Conservation (phyloP, 2,797 vertebrate genomes). For the Euphonia xanthogaster region DNA sequence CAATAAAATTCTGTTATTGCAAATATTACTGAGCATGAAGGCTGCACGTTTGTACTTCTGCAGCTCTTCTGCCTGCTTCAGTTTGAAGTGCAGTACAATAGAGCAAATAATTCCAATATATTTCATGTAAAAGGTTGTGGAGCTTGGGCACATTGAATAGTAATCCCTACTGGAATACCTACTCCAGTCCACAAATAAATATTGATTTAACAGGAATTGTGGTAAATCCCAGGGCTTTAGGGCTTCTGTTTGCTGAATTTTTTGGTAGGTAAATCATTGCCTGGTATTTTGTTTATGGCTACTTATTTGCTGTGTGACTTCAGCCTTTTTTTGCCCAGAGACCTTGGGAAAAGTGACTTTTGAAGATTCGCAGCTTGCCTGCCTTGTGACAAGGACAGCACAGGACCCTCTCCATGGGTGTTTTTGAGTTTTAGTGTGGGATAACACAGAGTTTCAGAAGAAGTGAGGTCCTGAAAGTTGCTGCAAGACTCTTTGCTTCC, state of each 20-base stretch:
- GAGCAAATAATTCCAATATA: neutral
- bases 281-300: neutral
- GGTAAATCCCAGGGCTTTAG: neutral
- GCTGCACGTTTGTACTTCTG: neutral
- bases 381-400: rapidly evolving
- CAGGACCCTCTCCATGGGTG: neutral
- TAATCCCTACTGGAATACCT: neutral
- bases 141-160: neutral
- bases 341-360: neutral
- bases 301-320: neutral
- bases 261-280: neutral
- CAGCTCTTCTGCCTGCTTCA: neutral
- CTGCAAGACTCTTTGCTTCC: neutral
- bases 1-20: neutral
- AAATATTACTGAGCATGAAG: neutral
- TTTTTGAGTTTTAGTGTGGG: neutral
- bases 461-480: neutral
- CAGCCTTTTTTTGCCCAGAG: neutral
- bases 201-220: neutral
- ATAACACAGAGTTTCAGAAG: neutral
- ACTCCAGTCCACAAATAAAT: neutral
- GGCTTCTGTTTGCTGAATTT: neutral
- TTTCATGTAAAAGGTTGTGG: neutral
- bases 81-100: neutral
- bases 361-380: neutral